Conservation (phyloP, 2,888 invertebrate genomes). For the Crocallis elinguaria region DNA sequence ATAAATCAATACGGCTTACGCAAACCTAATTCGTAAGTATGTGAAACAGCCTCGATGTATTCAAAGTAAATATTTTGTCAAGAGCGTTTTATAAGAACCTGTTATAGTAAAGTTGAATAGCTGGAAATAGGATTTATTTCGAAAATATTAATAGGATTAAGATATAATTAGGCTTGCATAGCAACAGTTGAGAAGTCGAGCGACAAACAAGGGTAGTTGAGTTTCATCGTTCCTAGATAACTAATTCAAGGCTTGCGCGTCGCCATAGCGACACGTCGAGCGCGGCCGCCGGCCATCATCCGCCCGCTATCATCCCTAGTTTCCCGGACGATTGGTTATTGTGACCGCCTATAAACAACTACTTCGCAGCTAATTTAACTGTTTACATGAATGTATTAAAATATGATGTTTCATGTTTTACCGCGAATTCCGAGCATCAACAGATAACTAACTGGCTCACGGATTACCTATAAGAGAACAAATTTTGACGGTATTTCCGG, state of each 20-base stretch:
- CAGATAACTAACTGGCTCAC: not conserved
- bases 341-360: slow-evolving; percentile 62
- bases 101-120: slow-evolving; percentile 9
- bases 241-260: slow-evolving; percentile 71
- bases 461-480: not conserved
- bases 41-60: slow-evolving; percentile 23
- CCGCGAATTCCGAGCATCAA: not conserved
- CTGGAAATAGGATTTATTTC: not conserved
- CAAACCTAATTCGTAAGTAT: slow-evolving; percentile 25
- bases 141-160: not conserved
- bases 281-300: slow-evolving; percentile 53
- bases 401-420: not conserved
- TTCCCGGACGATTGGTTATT: slow-evolving; percentile 69
- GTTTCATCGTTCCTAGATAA: slow-evolving; percentile 75
- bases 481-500: too few relatives aligned
- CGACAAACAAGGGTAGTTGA: slow-evolving; percentile 54
- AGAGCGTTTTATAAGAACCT: slow-evolving; percentile 7
- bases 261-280: slow-evolving; percentile 64
- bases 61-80: slow-evolving; percentile 23
- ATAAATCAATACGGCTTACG: slow-evolving; percentile 26
- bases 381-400: slow-evolving; percentile 47
- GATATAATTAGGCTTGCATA: slow-evolving; percentile 9
- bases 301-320: slow-evolving; percentile 62
- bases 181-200: slow-evolving; percentile 47
- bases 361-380: slow-evolving; percentile 66